Evolutionary conservation across 2,888 invertebrate species (phyloP), one percentile per base, ranked within the genome.

Genomic region (Aethes cnicana): DNA sequence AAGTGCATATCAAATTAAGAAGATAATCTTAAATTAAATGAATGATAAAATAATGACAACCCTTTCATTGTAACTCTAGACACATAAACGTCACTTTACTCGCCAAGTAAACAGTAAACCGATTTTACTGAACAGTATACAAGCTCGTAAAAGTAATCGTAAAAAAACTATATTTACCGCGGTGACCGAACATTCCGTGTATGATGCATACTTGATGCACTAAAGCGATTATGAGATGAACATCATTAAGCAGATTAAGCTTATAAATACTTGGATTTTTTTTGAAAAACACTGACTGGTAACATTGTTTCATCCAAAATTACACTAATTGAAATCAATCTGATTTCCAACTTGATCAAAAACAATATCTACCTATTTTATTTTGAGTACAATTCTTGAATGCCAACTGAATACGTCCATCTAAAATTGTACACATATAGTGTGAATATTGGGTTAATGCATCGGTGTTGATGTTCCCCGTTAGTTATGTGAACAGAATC

Each of bases 171-270:
- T 50, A 44, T 50, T 37, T 36, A 44, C 30, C 17, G 17, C 18
- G 14, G 17, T 44, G 43, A 30, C 36, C 28, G 12, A 30, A 16
- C 6, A 50, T 50, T 50, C 43, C 17, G 28, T 36, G 43, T 17
- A 12, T 33, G 42, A 36, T 52, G 37, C 53, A 53, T 55, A 53
- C 47, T 43, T 50, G 47, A 57, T 56, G 60, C 55, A 50, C 30
- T 18, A 42, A 28, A 25, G 46, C 11, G 28, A 28, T 28, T 9
- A 39, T n/a, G 21, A 21, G 18, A 35, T n/a, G n/a, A 6, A 6
- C 2, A 23, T n/a, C 35, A 35, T 12, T 11, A 35, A 18, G 6
- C 11, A 25, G 16, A 17, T 9, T 8, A 0, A 17, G 14, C 11
- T 17, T 41, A 16, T 4, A 37, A 37, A 14, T 4, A 11, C 9